Percentiles rank a stretch among this genome's conserved stretches.
Conservation (phyloP, 2,797 vertebrate genomes). For the Limosa lapponica region DNA sequence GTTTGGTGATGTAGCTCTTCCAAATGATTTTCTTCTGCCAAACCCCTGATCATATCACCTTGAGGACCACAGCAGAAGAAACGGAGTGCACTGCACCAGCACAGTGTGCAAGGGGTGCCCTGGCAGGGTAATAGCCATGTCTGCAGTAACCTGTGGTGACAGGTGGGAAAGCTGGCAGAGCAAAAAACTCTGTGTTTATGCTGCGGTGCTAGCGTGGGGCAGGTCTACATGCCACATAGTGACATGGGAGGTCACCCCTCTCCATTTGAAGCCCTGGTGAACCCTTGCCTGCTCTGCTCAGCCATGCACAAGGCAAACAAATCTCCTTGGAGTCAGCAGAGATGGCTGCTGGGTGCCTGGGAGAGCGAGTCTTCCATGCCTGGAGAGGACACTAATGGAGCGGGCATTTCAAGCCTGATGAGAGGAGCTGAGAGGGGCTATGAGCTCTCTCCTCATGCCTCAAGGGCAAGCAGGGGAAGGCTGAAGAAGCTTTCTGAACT, state of each 20-base stretch:
- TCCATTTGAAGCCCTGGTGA: background rate
- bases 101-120: background rate
- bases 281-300: background rate
- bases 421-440: background rate
- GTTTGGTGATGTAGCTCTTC: background rate
- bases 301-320: background rate
- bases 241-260: too few relatives aligned
- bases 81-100: background rate
- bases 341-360: background rate
- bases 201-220: fast-evolving
- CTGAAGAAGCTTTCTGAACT: background rate
- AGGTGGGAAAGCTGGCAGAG: background rate
- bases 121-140: background rate
- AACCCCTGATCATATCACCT: background rate
- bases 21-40: background rate
- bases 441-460: background rate
- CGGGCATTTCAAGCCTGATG: background rate
- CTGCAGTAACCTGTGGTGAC: background rate
- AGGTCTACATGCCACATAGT: background rate
- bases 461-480: background rate
- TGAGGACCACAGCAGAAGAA: background rate
- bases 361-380: fast-evolving
- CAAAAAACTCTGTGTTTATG: background rate
- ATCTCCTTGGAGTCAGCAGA: background rate
- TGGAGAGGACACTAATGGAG: background rate